These are phyloP conservation scores for Polydrusus pterygomalis DNA, from an alignment of 2,888 invertebrate species.

Conservation along the genomic window DNA sequence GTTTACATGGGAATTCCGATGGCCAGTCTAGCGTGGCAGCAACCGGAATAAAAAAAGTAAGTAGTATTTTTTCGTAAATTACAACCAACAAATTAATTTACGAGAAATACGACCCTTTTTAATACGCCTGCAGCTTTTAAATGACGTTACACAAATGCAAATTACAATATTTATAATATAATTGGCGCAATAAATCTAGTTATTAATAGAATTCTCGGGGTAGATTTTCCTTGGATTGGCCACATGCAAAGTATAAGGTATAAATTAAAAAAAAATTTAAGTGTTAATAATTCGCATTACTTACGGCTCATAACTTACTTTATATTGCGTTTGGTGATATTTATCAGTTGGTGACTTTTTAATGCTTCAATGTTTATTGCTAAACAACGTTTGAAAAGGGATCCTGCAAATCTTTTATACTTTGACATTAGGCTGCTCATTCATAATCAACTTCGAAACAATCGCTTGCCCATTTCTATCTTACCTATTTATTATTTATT, in stretches of 20 bases:
- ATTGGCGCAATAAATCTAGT: constrained; percentile 38
- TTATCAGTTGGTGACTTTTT: neutral
- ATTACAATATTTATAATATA: constrained; percentile 15
- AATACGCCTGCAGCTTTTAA: neutral
- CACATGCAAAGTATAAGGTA: constrained; percentile 35
- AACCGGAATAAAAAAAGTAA: too few species aligned
- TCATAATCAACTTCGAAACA: too few species aligned
- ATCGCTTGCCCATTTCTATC: too few species aligned
- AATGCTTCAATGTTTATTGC: neutral
- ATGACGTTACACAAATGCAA: constrained; percentile 10
- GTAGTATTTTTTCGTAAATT: too few species aligned
- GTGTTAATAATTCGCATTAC: constrained; percentile 25
- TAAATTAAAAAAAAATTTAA: constrained; percentile 39
- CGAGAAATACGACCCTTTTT: neutral
- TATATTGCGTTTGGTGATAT: neutral
- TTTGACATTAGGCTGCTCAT: too few species aligned
- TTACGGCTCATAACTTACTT: constrained; percentile 9
- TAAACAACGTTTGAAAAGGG: too few species aligned
- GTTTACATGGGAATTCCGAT: too few species aligned
- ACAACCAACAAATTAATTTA: neutral
- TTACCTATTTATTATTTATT: too few species aligned
- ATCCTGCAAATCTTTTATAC: too few species aligned
- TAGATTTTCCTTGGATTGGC: constrained; percentile 40
- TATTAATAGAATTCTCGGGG: constrained; percentile 41
- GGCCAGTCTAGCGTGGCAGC: too few species aligned